These are phyloP conservation scores for Merluccius polli DNA, from an alignment of 2,797 vertebrate genomes.

Conservation along the genomic window DNA sequence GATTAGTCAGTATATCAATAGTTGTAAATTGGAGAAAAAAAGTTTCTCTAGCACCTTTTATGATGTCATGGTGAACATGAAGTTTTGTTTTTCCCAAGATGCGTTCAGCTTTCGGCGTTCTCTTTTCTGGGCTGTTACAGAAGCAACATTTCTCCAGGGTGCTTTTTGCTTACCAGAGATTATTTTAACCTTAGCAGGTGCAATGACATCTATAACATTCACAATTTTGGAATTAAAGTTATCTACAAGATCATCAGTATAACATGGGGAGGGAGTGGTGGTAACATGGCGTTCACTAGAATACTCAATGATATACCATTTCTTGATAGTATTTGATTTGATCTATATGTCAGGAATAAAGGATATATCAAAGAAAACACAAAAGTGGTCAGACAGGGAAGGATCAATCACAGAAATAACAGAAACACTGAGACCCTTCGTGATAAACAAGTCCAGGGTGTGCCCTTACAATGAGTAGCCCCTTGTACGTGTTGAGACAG, in stretches of 20 bases:
- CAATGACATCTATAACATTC: not conserved
- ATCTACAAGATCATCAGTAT: not conserved
- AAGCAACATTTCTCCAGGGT: not conserved
- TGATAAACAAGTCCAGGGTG: too few species aligned
- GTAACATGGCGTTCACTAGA: not conserved
- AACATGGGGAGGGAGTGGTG: not conserved
- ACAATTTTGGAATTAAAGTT: constrained; percentile 1
- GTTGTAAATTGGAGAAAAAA: not conserved
- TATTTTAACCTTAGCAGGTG: not conserved
- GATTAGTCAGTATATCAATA: not conserved
- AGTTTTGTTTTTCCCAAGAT: not conserved
- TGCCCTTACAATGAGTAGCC: too few species aligned
- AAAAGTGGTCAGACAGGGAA: too few species aligned
- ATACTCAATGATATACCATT: not conserved
- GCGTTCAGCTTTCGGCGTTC: not conserved
- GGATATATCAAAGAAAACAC: not conserved
- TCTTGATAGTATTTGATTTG: not conserved
- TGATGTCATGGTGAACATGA: not conserved
- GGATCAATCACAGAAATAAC: too few species aligned
- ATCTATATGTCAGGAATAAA: not conserved
- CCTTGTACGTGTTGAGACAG: too few species aligned
- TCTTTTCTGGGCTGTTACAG: not conserved
- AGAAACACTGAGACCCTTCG: too few species aligned
- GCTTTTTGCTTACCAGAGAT: not conserved
- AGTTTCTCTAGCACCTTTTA: not conserved